Evolutionary conservation across 1,140 invertebrate genomes (phyloP).

Genomic region (Phenacoccus solenopsis): DNA sequence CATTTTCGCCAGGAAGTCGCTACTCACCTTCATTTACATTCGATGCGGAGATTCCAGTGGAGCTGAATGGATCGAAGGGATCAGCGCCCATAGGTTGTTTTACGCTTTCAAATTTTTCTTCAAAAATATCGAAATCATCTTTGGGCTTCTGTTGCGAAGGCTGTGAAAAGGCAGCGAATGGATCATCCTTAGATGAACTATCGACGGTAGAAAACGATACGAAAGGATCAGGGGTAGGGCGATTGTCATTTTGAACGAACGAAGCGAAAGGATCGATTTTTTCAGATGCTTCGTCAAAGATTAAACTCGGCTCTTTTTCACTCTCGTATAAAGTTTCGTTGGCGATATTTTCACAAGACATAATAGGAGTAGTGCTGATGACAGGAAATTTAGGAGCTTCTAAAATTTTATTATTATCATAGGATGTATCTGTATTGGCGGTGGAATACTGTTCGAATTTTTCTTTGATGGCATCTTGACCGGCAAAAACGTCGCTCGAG

Average conservation of each 20-base stretch:
- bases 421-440: not conserved
- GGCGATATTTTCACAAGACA: not conserved
- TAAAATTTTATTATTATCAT: not conserved
- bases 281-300: not conserved
- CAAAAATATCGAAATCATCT: not conserved
- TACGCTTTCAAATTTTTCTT: slow-evolving; percentile 29
- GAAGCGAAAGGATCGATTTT: not conserved
- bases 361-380: not conserved
- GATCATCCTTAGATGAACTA: slow-evolving; percentile 39
- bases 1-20: no score
- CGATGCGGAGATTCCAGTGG: slow-evolving; percentile 23
- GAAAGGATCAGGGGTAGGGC: not conserved
- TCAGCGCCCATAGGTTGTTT: slow-evolving; percentile 29
- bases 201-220: slow-evolving; percentile 13
- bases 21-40: slow-evolving; percentile 20
- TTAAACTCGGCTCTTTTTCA: not conserved
- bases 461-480: not conserved
- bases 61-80: slow-evolving; percentile 33
- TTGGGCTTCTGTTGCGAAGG: not conserved
- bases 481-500: not conserved
- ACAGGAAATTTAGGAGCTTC: not conserved
- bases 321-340: not conserved
- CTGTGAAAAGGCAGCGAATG: slow-evolving; percentile 36
- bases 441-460: not conserved
- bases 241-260: not conserved